A percentile compares a stretch with the other conserved stretches of the same genome.
These are phyloP conservation scores for Pygoscelis adeliae DNA, from an alignment of 2,113 vertebrate species.

Conservation along the genomic window DNA sequence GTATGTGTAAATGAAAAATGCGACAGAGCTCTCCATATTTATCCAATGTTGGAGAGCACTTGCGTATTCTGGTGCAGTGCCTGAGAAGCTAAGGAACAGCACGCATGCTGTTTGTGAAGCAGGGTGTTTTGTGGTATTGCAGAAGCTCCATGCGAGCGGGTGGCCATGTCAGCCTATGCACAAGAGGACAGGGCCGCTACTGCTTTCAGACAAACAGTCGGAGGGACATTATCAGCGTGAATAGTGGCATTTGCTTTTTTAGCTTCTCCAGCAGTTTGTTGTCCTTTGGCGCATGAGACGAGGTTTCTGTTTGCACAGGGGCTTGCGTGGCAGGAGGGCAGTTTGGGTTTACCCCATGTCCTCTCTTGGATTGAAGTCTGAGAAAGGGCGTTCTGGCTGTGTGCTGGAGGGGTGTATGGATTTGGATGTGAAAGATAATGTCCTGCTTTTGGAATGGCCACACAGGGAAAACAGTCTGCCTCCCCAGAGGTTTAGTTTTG, in stretches of 20 bases:
- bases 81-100: neutral
- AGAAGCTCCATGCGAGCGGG: fast-evolving
- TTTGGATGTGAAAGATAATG: neutral
- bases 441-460: neutral
- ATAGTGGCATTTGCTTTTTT: neutral
- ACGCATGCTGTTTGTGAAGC: neutral
- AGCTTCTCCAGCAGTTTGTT: neutral
- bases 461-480: neutral
- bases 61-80: neutral
- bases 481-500: neutral
- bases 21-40: neutral
- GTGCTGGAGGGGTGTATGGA: neutral
- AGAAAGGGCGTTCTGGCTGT: neutral
- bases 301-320: neutral
- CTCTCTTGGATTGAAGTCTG: fast-evolving
- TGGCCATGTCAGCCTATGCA: neutral
- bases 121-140: neutral
- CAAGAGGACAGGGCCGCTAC: neutral
- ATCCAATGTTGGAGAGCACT: neutral
- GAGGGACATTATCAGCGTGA: neutral
- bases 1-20: neutral
- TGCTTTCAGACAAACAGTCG: neutral
- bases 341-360: neutral
- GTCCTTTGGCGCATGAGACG: neutral
- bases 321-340: neutral